Conservation (phyloP, 2,113 vertebrate genomes). For the Chrysochloris asiatica region DNA sequence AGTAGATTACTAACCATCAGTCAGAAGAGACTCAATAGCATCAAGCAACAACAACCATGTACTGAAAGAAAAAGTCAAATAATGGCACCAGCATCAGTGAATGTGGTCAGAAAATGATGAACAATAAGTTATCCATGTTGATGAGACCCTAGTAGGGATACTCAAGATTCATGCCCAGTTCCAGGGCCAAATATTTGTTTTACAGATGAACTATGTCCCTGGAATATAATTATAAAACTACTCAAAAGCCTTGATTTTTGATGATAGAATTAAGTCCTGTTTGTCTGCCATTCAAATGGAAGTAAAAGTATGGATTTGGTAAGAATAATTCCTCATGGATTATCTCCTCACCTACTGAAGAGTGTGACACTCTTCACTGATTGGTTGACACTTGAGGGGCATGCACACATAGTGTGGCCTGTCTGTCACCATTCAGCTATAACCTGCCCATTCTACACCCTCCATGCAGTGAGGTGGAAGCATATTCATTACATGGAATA, state of each 20-base stretch:
- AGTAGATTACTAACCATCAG: too few species aligned
- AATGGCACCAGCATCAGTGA: not conserved
- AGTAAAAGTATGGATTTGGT: not conserved
- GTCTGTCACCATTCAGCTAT: not conserved
- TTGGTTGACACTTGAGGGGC: not conserved
- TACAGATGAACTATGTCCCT: not conserved
- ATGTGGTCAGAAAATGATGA: not conserved
- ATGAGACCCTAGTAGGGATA: not conserved
- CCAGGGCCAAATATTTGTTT: rapidly evolving
- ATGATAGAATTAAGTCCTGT: not conserved
- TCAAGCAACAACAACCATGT: too few species aligned
- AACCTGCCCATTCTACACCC: not conserved
- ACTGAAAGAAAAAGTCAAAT: not conserved
- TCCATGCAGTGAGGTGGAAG: not conserved
- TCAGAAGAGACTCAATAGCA: too few species aligned
- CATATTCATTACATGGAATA: not conserved
- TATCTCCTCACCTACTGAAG: not conserved
- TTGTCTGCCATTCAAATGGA: not conserved
- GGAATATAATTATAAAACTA: not conserved
- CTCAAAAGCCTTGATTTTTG: not conserved
- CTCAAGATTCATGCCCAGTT: not conserved
- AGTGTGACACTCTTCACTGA: not conserved
- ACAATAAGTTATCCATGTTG: rapidly evolving
- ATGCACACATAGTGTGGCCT: not conserved
- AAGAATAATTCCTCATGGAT: not conserved